Percentiles rank a stretch among this genome's conserved stretches.
Conservation (phyloP, 1,140 invertebrate genomes). For the Drosophila prosaltans region DNA sequence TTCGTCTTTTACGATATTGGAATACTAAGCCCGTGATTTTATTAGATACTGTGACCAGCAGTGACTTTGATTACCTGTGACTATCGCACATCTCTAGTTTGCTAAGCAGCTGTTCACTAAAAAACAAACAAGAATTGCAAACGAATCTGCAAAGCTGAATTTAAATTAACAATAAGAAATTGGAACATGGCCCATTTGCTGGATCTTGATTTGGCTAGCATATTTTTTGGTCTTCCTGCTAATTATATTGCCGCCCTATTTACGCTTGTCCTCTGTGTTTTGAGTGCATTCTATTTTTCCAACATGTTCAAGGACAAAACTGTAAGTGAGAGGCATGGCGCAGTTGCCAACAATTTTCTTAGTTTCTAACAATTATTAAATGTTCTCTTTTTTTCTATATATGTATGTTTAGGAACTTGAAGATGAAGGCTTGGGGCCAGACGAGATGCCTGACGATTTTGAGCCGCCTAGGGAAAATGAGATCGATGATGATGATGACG, state of each 20-base stretch:
- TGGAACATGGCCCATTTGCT: constrained; percentile 6
- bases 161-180: constrained; percentile 8
- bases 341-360: not conserved
- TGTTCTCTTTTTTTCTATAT: not conserved
- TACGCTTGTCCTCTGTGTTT: constrained; percentile 68
- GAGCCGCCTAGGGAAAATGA: constrained; percentile 19
- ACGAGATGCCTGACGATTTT: constrained; percentile 51
- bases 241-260: constrained; percentile 63
- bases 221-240: constrained; percentile 60
- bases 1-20: not conserved
- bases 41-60: not conserved
- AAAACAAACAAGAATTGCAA: constrained; percentile 21
- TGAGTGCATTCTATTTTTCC: constrained; percentile 68
- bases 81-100: not conserved
- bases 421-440: constrained; percentile 66
- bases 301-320: constrained; percentile 72
- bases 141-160: not conserved
- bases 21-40: not conserved
- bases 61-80: not conserved
- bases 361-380: not conserved
- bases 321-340: constrained; percentile 42
- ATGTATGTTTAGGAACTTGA: constrained; percentile 45
- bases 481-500: constrained; percentile 43
- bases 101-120: not conserved
- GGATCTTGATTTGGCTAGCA: constrained; percentile 11